Evolutionary conservation across 2,113 vertebrate species (phyloP), one percentile per base, ranked within the genome.

Genomic region (Trachemys scripta): DNA sequence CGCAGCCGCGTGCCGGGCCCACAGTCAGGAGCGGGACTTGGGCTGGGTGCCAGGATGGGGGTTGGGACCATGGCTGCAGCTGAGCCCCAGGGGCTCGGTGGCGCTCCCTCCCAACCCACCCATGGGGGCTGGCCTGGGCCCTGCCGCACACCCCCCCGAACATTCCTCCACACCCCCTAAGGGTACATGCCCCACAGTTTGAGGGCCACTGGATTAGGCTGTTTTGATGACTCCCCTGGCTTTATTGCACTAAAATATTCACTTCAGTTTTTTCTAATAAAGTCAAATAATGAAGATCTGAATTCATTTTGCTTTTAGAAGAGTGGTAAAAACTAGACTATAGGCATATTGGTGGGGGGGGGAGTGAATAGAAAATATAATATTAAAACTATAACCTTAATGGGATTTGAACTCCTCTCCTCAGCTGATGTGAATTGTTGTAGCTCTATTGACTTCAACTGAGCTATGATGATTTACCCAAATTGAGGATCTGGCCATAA

Each of bases 271-370:
- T 69, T n/a, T 17, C 6, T 65, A 31, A 65, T 65, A 35, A 35
- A n/a, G 31, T 69, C 35, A 69, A 20, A 69, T 4, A 8, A 69
- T n/a, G 17, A n/a, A 8, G 16, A 4, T 69, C 65, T 69, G 49
- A 13, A n/a, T 69, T 20, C 16, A n/a, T 69, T 69, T 69, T n/a
- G 35, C 35, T 69, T 69, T 69, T 20, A 86, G 49, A 56, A 35
- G 24, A 22, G 56, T 8, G 47, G 51, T 42, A 90, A 53, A 83
- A 89, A 78, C 51, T 5, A 84, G 17, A 45, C 49, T 84, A 29
- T 35, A 76, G 65, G 69, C 53, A 51, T 0, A 0, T 35, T 27
- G 56, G 27, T 1, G 0, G 0, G 3, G 6, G 35, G 35, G 17
- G 56, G 45, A 1, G 4, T 20, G 0, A 53, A 19, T 17, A 24